These are phyloP conservation scores for Apoda limacodes DNA, from an alignment of 2,888 invertebrate species.

Conservation along the genomic window DNA sequence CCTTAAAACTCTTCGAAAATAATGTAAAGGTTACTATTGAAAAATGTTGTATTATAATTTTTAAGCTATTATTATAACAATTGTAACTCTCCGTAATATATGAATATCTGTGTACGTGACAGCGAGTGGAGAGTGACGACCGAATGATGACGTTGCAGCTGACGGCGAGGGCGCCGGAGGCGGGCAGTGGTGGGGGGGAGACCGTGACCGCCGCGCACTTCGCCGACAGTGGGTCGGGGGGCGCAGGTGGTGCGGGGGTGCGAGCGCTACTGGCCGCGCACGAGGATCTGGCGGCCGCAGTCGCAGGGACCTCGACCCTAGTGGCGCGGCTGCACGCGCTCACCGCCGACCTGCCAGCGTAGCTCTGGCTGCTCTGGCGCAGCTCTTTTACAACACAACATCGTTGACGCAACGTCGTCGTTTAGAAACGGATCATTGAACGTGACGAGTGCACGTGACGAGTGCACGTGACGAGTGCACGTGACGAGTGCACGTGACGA, in stretches of 20 bases:
- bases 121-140: slow-evolving; percentile 5
- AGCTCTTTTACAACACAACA: too few species aligned
- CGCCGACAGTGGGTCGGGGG: slow-evolving; percentile 13
- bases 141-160: slow-evolving; percentile 9
- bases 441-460: too few species aligned
- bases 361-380: not conserved
- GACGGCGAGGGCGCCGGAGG: slow-evolving; percentile 52
- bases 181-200: slow-evolving; percentile 43
- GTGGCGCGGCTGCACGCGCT: slow-evolving; percentile 23
- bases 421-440: too few species aligned
- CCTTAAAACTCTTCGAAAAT: too few species aligned
- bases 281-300: slow-evolving; percentile 32
- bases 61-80: not conserved
- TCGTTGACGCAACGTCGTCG: too few species aligned
- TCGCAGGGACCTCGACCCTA: slow-evolving; percentile 33
- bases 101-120: slow-evolving; percentile 2
- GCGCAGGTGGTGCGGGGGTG: slow-evolving; percentile 31
- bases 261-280: slow-evolving; percentile 41
- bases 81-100: not conserved
- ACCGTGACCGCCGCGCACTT: slow-evolving; percentile 21
- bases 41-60: too few species aligned
- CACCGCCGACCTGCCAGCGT: slow-evolving; percentile 5
- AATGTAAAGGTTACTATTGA: too few species aligned
- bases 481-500: too few species aligned
- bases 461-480: too few species aligned